Conservation (phyloP, 2,888 invertebrate species). For the Amphipyra tragopoginis region DNA sequence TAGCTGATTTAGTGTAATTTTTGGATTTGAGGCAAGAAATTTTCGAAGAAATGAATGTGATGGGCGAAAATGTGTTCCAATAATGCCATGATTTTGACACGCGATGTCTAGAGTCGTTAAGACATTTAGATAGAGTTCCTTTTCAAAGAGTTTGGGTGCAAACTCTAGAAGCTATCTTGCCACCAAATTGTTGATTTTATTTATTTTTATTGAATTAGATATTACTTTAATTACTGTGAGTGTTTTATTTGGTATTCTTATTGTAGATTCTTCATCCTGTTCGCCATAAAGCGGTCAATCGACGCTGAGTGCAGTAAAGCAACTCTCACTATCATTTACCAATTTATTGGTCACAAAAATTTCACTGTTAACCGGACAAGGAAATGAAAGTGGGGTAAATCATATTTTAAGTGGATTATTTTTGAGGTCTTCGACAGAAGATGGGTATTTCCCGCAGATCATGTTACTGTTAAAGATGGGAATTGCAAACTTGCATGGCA, state of each 20-base stretch:
- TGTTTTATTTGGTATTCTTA: constrained; percentile 40
- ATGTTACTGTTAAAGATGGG: too few relatives aligned
- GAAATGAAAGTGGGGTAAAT: constrained; percentile 6
- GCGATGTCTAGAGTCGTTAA: constrained; percentile 35
- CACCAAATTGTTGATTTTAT: constrained; percentile 86
- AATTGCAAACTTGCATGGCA: too few relatives aligned
- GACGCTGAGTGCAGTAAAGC: constrained; percentile 1
- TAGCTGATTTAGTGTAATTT: too few relatives aligned
- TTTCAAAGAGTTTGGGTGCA: constrained; percentile 67
- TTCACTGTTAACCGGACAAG: not conserved
- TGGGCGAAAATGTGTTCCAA: constrained; percentile 2
- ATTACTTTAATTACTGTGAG: constrained; percentile 41
- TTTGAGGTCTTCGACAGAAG: too few relatives aligned
- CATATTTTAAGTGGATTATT: not conserved
- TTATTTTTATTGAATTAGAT: constrained; percentile 78
- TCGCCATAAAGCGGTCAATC: not conserved
- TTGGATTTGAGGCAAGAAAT: not conserved
- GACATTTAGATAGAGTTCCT: constrained; percentile 78
- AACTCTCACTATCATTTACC: not conserved
- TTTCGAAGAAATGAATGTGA: not conserved
- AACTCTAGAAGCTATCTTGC: constrained; percentile 86
- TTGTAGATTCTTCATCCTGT: not conserved
- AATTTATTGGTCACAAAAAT: not conserved
- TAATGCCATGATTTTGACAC: constrained; percentile 58
- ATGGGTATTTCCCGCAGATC: too few relatives aligned